Evolutionary conservation across 2,113 vertebrate species (phyloP).

Genomic region (Pomatostomus ruficeps): DNA sequence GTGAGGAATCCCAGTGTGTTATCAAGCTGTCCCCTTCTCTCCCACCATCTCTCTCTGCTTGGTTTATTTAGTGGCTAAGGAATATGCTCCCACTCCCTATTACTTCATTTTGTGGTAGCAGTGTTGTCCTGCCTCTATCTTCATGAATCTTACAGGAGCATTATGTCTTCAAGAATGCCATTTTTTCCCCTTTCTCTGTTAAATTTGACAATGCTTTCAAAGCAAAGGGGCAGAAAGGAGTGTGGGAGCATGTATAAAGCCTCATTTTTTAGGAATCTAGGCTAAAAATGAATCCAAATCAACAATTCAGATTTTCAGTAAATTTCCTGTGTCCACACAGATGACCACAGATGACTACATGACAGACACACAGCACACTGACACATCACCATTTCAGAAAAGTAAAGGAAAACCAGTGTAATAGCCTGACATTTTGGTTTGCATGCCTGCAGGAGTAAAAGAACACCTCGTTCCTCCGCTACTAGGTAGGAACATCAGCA

Average conservation of each 20-base stretch:
- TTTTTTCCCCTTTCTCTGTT: not conserved
- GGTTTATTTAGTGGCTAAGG: not conserved
- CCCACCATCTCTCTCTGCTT: not conserved
- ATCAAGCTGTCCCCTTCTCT: not conserved
- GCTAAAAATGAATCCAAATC: not conserved
- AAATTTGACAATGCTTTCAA: not conserved
- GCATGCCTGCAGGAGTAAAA: not conserved
- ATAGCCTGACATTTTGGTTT: not conserved
- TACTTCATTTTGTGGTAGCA: not conserved
- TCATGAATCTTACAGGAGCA: not conserved
- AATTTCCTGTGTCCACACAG: not conserved
- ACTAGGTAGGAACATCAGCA: not conserved
- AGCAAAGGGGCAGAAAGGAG: not conserved
- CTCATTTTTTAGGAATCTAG: not conserved
- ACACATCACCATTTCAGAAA: not conserved
- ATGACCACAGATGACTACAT: not conserved
- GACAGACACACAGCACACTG: not conserved
- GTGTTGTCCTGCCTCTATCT: not conserved
- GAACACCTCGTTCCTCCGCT: not conserved
- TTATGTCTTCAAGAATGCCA: not conserved
- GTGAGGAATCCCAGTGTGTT: not conserved
- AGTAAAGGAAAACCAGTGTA: not conserved
- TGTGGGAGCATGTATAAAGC: not conserved
- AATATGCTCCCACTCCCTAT: not conserved
- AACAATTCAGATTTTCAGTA: not conserved